Percentiles rank a stretch among this genome's conserved stretches.
Conservation (phyloP, 1,140 invertebrate species). For the Drosophila biarmipes region DNA sequence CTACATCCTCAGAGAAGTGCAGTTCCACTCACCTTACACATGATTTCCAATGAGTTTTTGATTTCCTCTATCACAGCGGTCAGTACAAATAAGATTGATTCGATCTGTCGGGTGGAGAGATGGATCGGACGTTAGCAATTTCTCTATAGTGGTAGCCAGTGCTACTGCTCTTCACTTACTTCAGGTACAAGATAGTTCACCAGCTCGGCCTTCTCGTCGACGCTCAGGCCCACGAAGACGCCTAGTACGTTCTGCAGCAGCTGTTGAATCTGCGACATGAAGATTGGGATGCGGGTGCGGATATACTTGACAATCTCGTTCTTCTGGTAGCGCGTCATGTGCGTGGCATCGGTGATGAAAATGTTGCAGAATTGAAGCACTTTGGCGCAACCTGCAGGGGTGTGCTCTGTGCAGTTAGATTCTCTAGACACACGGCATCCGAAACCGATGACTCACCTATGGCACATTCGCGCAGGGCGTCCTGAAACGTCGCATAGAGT, state of each 20-base stretch:
- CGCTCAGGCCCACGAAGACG: conserved; percentile 86
- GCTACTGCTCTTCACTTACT: conserved; percentile 55
- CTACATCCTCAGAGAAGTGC: background rate
- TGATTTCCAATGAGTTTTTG: conserved; percentile 79
- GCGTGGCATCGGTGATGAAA: conserved; percentile 86
- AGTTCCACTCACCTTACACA: conserved; percentile 71
- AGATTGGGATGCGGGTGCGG: conserved; percentile 87
- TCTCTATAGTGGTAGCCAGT: too few relatives aligned
- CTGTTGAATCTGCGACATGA: conserved; percentile 87
- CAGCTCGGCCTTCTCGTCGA: conserved; percentile 86
- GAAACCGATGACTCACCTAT: conserved; percentile 83
- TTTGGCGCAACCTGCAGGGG: conserved; percentile 84
- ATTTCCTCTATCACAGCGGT: conserved; percentile 82
- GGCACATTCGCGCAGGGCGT: conserved; percentile 86
- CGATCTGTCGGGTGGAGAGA: conserved; percentile 51
- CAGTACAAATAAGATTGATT: conserved; percentile 75
- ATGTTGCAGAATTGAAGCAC: conserved; percentile 87
- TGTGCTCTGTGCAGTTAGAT: background rate
- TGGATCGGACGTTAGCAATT: too few relatives aligned
- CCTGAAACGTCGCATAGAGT: conserved; percentile 87
- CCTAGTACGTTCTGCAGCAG: conserved; percentile 87
- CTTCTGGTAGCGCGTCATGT: conserved; percentile 86
- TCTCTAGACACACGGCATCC: background rate
- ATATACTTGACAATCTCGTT: conserved; percentile 89
- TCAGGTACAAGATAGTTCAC: conserved; percentile 88